These are phyloP conservation scores for Balanococcus diminutus DNA, from an alignment of 2,888 invertebrate species.

Conservation along the genomic window DNA sequence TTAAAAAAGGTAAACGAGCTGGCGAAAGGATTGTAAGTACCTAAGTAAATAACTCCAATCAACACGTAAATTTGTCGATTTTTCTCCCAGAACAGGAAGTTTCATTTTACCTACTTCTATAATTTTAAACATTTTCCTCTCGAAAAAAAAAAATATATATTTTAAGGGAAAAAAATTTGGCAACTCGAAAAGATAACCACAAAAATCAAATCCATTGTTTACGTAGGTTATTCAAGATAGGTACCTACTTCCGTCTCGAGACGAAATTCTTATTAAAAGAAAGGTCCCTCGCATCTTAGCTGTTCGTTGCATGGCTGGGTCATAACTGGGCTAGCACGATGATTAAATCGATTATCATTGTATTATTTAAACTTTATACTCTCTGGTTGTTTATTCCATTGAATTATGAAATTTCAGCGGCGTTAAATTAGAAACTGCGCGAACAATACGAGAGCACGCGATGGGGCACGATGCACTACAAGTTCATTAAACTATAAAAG, in stretches of 20 bases:
- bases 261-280: neutral
- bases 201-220: too few species aligned
- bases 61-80: neutral
- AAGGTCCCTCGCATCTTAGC: too few species aligned
- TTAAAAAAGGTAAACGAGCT: neutral
- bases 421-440: conserved; percentile 13
- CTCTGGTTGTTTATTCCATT: neutral
- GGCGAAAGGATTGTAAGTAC: neutral
- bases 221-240: too few species aligned
- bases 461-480: neutral
- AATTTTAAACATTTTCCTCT: neutral
- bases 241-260: neutral
- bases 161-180: too few species aligned
- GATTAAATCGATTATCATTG: conserved; percentile 7
- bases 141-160: too few species aligned
- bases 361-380: conserved; percentile 3
- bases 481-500: conserved; percentile 8
- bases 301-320: too few species aligned
- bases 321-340: neutral
- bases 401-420: neutral
- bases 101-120: neutral
- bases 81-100: neutral
- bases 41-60: neutral
- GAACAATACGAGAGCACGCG: neutral
- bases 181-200: too few species aligned